These are phyloP conservation scores for Netelia melanura DNA, from an alignment of 2,888 invertebrate species.

Conservation along the genomic window DNA sequence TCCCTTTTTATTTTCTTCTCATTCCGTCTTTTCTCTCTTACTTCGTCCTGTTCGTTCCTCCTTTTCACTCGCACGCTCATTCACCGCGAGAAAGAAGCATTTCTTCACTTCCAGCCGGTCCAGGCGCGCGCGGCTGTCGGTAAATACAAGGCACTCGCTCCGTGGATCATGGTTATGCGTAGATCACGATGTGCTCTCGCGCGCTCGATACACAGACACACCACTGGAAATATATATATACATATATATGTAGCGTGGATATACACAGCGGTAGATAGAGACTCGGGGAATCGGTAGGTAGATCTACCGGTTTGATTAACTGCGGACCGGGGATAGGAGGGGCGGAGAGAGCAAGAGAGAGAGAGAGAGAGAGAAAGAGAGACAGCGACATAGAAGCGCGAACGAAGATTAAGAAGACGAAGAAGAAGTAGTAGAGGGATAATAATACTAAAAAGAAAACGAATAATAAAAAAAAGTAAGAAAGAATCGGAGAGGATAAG, in stretches of 20 bases:
- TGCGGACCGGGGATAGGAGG: conserved; percentile 66
- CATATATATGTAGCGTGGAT: conserved; percentile 8
- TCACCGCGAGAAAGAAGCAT: conserved; percentile 54
- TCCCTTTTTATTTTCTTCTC: conserved; percentile 12
- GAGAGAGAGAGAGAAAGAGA: conserved; percentile 34
- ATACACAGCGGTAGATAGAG: conserved; percentile 27
- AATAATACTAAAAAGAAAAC: conserved; percentile 15
- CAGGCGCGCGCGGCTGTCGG: conserved; percentile 70
- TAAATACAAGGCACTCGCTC: conserved; percentile 72
- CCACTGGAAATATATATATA: not conserved
- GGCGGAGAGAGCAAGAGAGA: conserved; percentile 38
- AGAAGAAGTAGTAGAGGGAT: conserved; percentile 42
- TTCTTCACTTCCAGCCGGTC: conserved; percentile 70
- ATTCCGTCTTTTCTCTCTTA: not conserved
- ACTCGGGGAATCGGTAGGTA: conserved; percentile 69
- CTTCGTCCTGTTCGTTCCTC: conserved; percentile 47
- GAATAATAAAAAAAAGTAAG: conserved; percentile 13
- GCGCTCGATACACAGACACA: conserved; percentile 24
- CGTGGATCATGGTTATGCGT: conserved; percentile 70
- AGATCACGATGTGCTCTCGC: conserved; percentile 67
- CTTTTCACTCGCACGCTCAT: conserved; percentile 59
- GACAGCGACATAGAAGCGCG: conserved; percentile 45
- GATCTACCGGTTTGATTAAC: conserved; percentile 77
- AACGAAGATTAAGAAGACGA: conserved; percentile 48
- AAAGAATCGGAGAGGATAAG: conserved; percentile 62